These are phyloP conservation scores for Urocolius indicus DNA, from an alignment of 2,113 vertebrate species.

Conservation along the genomic window DNA sequence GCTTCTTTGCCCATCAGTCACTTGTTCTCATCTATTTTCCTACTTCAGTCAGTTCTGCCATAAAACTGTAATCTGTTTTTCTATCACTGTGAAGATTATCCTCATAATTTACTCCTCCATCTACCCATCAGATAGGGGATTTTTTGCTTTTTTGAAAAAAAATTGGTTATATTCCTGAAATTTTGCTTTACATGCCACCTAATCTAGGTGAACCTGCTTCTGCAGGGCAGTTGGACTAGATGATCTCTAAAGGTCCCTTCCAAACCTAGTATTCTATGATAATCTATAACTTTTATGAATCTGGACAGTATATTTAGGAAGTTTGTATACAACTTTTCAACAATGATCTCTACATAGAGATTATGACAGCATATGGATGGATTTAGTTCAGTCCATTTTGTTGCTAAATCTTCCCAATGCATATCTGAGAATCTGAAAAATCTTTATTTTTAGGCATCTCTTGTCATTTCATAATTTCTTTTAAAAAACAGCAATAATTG, in stretches of 20 bases:
- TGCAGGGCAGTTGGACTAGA: too few species aligned
- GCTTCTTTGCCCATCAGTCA: constrained; percentile 54
- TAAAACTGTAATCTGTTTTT: constrained; percentile 54
- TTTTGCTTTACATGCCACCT: not conserved
- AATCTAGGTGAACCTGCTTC: too few species aligned
- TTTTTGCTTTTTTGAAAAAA: not conserved
- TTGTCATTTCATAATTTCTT: not conserved
- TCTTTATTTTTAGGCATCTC: not conserved
- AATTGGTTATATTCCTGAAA: not conserved
- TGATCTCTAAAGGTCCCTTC: too few species aligned
- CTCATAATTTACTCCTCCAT: constrained; percentile 35
- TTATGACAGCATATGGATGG: not conserved
- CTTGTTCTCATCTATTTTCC: constrained; percentile 44
- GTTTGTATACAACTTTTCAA: not conserved
- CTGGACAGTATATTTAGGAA: not conserved
- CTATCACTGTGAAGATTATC: constrained; percentile 15
- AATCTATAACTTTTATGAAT: not conserved
- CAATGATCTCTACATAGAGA: not conserved
- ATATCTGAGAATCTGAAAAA: not conserved
- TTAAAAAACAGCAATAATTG: not conserved
- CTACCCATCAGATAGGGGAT: not conserved
- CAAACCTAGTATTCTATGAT: too few species aligned
- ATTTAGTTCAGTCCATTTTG: not conserved
- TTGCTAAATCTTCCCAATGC: not conserved
- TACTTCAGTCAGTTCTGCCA: constrained; percentile 32